These are phyloP conservation scores for Drosophila kokeensis DNA, from an alignment of 2,888 invertebrate genomes.

Conservation along the genomic window DNA sequence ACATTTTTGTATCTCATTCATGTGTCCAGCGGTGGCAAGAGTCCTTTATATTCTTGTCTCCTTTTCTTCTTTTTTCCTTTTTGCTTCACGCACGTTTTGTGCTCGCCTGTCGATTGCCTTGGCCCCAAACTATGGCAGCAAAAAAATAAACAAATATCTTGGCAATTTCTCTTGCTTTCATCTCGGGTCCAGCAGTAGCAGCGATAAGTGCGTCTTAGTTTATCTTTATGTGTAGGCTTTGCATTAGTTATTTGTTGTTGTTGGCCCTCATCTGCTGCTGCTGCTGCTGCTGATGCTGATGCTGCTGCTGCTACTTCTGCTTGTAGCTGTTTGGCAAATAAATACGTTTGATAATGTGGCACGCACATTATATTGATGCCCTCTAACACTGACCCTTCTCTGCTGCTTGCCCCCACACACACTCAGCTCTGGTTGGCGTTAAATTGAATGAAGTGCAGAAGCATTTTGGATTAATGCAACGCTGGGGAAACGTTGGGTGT, in stretches of 20 bases:
- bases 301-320: slow-evolving; percentile 4
- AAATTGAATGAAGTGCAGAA: slow-evolving; percentile 56
- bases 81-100: slow-evolving; percentile 28
- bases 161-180: slow-evolving; percentile 65
- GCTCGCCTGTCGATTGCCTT: slow-evolving; percentile 41
- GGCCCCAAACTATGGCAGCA: slow-evolving; percentile 2
- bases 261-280: not conserved
- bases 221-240: slow-evolving; percentile 66
- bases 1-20: slow-evolving; percentile 69
- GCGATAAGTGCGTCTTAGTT: slow-evolving; percentile 70
- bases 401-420: not conserved
- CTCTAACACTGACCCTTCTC: slow-evolving; percentile 12
- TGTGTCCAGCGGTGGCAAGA: slow-evolving; percentile 24
- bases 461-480: slow-evolving; percentile 17
- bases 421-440: slow-evolving; percentile 27
- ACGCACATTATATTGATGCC: slow-evolving; percentile 63
- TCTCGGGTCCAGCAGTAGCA: slow-evolving; percentile 26
- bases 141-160: slow-evolving; percentile 25
- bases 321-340: slow-evolving; percentile 63
- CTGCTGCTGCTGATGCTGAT: not conserved
- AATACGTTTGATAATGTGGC: slow-evolving; percentile 71
- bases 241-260: slow-evolving; percentile 18
- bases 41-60: slow-evolving; percentile 8
- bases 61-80: slow-evolving; percentile 9
- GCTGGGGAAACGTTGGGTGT: not conserved